Evolutionary conservation across 1,140 invertebrate genomes (phyloP), one percentile per base, ranked within the genome.

Genomic region (Belonocnema kinseyi): DNA sequence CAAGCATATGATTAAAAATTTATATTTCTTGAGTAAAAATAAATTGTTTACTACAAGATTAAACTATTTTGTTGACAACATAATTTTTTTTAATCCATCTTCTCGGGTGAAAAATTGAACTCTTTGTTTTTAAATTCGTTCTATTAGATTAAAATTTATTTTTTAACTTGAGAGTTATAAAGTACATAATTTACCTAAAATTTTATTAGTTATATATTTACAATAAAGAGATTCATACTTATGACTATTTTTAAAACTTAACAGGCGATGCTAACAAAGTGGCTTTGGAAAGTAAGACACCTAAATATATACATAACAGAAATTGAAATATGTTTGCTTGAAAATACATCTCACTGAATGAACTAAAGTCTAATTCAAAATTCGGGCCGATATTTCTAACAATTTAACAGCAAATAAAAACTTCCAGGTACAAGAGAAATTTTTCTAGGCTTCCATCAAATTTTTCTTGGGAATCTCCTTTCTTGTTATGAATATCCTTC

Each of bases 401-500:
- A 72, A 54, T 3, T 11, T 72, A 51, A 46, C 71, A 54, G 40
- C 77, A 78, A 74, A 78, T 71, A 77, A 19, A 19, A 61, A 66
- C n/a, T 74, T 77, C 52, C 76, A 77, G 81, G 76, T 82, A 80
- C 77, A 58, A 50, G 21, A 54, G 71, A 53, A 58, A 50, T 78
- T 19, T 50, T 1, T 75, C 12, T 7, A 72, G 66, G n/a, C 76
- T 73, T 53, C 53, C 21, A 61, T 77, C 10, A 10, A 7, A 46
- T 10, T 46, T 46, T 46, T 1, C 8, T 10, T 6, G 40, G 1
- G 1, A n/a, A n/a, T 10, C 11, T 46, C 2, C 40, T 10, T 46
- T 46, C 0, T 58, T 58, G 0, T 66, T 66, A 66, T 66, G 26
- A 72, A 72, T 80, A 80, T 21, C 14, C 76, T 26, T 80, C 77